These are phyloP conservation scores for Caerostris darwini DNA, from an alignment of 1,140 invertebrate species.

Conservation along the genomic window DNA sequence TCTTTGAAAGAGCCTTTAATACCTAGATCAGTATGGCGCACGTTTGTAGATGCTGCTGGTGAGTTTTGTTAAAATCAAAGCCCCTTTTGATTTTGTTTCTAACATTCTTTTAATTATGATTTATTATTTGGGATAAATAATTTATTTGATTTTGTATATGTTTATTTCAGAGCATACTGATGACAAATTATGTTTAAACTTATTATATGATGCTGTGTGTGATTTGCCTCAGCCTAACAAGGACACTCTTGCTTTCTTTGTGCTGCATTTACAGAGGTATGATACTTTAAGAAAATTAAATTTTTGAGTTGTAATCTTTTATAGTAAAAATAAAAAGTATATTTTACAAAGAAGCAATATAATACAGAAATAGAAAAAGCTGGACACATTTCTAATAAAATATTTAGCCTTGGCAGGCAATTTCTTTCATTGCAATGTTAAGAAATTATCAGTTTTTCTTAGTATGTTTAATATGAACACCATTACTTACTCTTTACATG, in stretches of 20 bases:
- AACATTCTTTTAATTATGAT: neutral
- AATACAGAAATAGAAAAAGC: too few relatives aligned
- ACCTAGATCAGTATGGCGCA: constrained; percentile 87
- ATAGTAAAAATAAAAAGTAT: too few relatives aligned
- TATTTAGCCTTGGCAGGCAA: too few relatives aligned
- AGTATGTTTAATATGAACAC: too few relatives aligned
- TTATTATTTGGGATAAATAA: neutral
- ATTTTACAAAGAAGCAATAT: too few relatives aligned
- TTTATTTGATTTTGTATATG: neutral
- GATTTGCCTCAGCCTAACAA: constrained; percentile 91
- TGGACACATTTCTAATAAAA: too few relatives aligned
- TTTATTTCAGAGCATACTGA: constrained; percentile 81
- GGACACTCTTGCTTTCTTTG: constrained; percentile 92
- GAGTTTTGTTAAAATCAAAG: constrained; percentile 77
- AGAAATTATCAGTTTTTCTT: too few relatives aligned
- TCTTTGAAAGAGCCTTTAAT: constrained; percentile 91
- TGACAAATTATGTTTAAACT: constrained; percentile 82
- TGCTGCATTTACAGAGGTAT: constrained; percentile 91
- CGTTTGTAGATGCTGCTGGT: constrained; percentile 89
- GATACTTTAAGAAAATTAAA: neutral
- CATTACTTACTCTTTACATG: too few relatives aligned
- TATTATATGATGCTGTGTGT: constrained; percentile 87
- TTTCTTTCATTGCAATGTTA: too few relatives aligned
- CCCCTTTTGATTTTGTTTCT: neutral
- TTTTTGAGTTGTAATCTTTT: too few relatives aligned